Evolutionary conservation across 2,113 vertebrate genomes (phyloP), one percentile per base, ranked within the genome.

Genomic region (Silurus meridionalis): DNA sequence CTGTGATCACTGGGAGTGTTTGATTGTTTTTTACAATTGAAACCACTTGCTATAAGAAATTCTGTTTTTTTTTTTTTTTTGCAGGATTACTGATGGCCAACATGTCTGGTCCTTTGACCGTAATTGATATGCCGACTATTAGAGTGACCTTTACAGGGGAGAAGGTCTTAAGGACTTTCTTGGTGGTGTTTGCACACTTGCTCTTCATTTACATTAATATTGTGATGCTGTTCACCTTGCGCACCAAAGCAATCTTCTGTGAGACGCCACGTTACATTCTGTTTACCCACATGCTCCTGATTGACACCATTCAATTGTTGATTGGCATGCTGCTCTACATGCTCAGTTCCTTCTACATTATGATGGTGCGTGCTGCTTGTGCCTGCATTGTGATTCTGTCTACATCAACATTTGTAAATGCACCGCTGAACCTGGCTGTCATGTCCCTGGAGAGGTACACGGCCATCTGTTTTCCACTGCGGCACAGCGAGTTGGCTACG

Each of bases 251-350:
- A 55, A 57, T 52, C 37, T 90, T 90, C 46, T 11, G 87, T 46
- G 57, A 88, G 64, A 84, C 84, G n/a, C 48, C 89, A 14, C 89
- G 89, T 52, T 89, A 89, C 87, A 89, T 89, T 7, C 74, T 89
- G 11, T 89, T 89, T 74, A 72, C 83, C 71, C 88, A 89, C 85
- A 89, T 89, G 88, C 83, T 89, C 11, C 53, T 89, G 15, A 86
- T 74, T 46, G 88, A 86, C 84, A 80, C 75, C 64, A n/a, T 86
- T 4, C 78, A 83, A 17, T 50, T 89, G 63, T 3, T 71, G 25
- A 58, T 72, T 7, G 6, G 8, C 60, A 9, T 89, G 64, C 1
- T 82, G 7, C 82, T 84, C 6, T 87, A 82, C n/a, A 0, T 87
- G 23, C 21, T 89, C 8, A 28, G 52, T 6, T 0, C 14, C 6